Evolutionary conservation across 2,888 invertebrate genomes (phyloP).

Genomic region (Hofmannophila pseudospretella): DNA sequence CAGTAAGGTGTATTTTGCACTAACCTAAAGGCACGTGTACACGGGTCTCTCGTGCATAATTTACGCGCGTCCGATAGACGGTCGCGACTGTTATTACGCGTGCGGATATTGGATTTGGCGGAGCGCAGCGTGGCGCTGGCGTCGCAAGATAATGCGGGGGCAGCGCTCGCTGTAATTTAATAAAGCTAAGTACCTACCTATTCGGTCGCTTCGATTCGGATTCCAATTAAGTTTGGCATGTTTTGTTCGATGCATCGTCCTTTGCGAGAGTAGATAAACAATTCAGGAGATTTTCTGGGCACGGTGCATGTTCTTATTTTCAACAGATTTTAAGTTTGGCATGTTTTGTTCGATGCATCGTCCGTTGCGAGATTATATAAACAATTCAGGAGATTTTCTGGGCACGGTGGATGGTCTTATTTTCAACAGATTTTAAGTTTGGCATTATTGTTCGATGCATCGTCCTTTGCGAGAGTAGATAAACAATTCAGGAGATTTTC

Average conservation of each 20-base stretch:
- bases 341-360: too few species aligned
- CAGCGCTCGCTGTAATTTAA: conserved; percentile 15
- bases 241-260: conserved; percentile 3
- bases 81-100: conserved; percentile 75
- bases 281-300: too few species aligned
- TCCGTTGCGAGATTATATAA: too few species aligned
- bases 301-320: too few species aligned
- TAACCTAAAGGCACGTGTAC: conserved; percentile 13
- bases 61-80: conserved; percentile 74
- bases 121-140: conserved; percentile 34
- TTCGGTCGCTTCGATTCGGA: not conserved
- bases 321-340: too few species aligned
- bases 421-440: too few species aligned
- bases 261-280: too few species aligned
- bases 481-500: too few species aligned
- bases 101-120: conserved; percentile 72
- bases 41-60: conserved; percentile 61
- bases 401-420: too few species aligned
- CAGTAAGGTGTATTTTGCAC: conserved; percentile 26
- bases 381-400: too few species aligned
- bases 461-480: too few species aligned
- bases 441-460: too few species aligned
- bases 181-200: conserved; percentile 15
- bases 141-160: conserved; percentile 43
- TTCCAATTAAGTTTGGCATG: conserved; percentile 7